Evolutionary conservation across 2,888 invertebrate species (phyloP).

Genomic region (Nebria salina): DNA sequence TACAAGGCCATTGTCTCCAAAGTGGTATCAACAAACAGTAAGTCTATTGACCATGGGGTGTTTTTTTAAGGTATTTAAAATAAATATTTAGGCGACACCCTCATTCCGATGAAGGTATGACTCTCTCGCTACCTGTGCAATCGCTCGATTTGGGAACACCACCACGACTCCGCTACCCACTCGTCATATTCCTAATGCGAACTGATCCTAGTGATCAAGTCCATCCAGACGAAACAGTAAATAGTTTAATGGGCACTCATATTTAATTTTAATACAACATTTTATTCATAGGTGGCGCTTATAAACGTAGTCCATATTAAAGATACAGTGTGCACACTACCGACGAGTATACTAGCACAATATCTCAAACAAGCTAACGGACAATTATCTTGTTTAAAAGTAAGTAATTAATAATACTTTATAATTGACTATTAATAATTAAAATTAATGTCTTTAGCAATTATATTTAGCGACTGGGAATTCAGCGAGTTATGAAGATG

Average conservation of each 20-base stretch:
- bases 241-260: constrained; percentile 49
- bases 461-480: constrained; percentile 79
- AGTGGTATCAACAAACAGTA: constrained; percentile 56
- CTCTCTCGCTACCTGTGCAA: constrained; percentile 70
- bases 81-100: constrained; percentile 67
- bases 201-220: constrained; percentile 68
- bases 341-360: constrained; percentile 84
- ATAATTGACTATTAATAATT: no score
- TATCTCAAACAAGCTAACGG: constrained; percentile 87
- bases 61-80: neutral
- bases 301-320: constrained; percentile 85
- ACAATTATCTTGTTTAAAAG: constrained; percentile 84
- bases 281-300: constrained; percentile 74
- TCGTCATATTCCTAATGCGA: constrained; percentile 78
- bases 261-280: constrained; percentile 1
- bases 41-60: neutral
- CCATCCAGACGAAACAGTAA: constrained; percentile 82
- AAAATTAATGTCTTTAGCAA: constrained; percentile 66
- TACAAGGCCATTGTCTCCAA: constrained; percentile 65
- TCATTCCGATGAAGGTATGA: constrained; percentile 73
- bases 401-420: constrained; percentile 57
- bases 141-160: constrained; percentile 76
- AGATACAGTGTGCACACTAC: constrained; percentile 81
- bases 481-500: constrained; percentile 66
- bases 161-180: constrained; percentile 79